phyloP scores from a whole-genome alignment of 2,113 vertebrate genomes.

The Tetrax tetrax region DNA sequence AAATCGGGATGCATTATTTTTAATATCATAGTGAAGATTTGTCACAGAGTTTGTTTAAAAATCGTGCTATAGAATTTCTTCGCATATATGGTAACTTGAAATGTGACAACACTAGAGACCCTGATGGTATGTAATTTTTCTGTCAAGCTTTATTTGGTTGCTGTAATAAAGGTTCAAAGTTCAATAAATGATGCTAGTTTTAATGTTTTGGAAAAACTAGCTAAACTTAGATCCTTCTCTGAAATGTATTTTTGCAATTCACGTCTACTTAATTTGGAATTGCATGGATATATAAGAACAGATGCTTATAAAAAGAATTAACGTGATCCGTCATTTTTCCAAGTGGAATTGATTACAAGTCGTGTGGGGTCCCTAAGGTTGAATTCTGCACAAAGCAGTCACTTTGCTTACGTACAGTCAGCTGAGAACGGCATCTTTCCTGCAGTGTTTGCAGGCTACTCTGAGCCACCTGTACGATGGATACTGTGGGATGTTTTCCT shows the following conservation, averaged over 20 bases:
- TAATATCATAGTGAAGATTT: not conserved
- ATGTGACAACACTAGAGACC: not conserved
- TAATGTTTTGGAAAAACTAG: not conserved
- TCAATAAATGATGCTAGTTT: not conserved
- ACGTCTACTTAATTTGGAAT: not conserved
- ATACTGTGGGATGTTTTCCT: not conserved
- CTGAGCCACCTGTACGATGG: accelerated
- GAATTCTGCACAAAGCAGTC: not conserved
- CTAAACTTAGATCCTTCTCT: not conserved
- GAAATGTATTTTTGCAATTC: not conserved
- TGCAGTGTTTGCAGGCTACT: not conserved
- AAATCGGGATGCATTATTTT: not conserved
- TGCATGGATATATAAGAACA: not conserved
- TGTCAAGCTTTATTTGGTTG: not conserved
- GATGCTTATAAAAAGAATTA: not conserved
- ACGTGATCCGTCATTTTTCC: not conserved
- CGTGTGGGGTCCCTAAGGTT: not conserved
- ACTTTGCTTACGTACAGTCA: not conserved
- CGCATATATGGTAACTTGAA: not conserved
- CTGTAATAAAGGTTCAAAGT: not conserved
- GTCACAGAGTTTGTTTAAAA: not conserved
- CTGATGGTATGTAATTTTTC: not conserved
- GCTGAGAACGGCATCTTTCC: not conserved
- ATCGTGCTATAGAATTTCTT: not conserved
- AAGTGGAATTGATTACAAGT: not conserved